phyloP scores from a whole-genome alignment of 2,797 vertebrate genomes.

The Eptatretus atami region DNA sequence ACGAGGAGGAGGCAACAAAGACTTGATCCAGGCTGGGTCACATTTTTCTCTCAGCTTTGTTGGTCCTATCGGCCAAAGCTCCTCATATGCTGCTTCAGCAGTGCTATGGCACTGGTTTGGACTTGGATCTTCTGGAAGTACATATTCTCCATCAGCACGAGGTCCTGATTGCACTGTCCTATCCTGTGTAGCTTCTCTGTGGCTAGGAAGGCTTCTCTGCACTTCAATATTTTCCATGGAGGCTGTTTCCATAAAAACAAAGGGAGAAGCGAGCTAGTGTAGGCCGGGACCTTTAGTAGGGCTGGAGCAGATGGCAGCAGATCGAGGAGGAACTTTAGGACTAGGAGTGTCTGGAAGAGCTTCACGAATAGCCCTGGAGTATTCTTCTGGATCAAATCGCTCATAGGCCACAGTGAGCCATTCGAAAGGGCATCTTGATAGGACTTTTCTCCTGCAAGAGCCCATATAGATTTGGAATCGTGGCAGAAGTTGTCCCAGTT shows the following conservation, averaged over 20 bases:
- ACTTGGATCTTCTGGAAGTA: conserved; percentile 7
- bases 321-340: conserved; percentile 17
- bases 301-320: conserved; percentile 3
- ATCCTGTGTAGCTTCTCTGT: neutral
- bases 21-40: neutral
- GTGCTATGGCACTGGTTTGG: conserved; percentile 42
- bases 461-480: conserved; percentile 50
- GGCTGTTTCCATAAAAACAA: neutral
- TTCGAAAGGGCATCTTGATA: conserved; percentile 40
- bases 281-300: neutral
- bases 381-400: conserved; percentile 57
- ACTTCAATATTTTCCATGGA: neutral
- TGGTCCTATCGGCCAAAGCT: conserved; percentile 44
- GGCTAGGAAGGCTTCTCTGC: neutral
- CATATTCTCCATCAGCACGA: neutral
- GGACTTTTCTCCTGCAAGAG: conserved; percentile 24
- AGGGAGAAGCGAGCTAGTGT: neutral
- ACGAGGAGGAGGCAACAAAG: too few relatives aligned
- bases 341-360: conserved; percentile 45
- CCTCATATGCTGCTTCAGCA: conserved; percentile 65
- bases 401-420: conserved; percentile 36
- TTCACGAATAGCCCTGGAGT: conserved; percentile 59
- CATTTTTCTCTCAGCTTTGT: conserved; percentile 10
- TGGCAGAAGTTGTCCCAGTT: conserved; percentile 41
- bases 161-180: neutral